Conservation (phyloP, 2,888 invertebrate species). For the Sarcophaga carnaria region DNA sequence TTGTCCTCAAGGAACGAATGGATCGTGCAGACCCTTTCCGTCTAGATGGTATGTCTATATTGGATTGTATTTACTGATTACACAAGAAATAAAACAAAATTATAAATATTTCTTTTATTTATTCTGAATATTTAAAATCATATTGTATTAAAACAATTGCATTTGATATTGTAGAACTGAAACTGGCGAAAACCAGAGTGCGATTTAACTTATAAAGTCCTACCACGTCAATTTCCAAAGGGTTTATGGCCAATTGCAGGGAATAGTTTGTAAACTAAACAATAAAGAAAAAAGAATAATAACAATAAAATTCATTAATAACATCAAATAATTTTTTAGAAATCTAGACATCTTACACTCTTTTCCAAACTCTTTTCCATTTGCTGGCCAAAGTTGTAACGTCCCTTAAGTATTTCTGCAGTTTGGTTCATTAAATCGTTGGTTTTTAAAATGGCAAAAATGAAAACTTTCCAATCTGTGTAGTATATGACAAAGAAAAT, state of each 20-base stretch:
- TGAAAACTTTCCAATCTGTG: slow-evolving; percentile 4
- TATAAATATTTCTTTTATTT: not conserved
- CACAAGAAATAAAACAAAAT: not conserved
- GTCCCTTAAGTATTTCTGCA: not conserved
- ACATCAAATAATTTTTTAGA: not conserved
- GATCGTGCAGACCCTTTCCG: not conserved
- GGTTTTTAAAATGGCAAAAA: not conserved
- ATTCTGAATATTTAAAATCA: slow-evolving; percentile 50
- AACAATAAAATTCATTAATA: not conserved
- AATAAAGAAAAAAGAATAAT: not conserved
- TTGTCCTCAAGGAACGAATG: not conserved
- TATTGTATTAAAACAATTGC: slow-evolving; percentile 65
- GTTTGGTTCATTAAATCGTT: not conserved
- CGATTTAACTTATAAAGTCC: slow-evolving; percentile 49
- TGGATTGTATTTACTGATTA: not conserved
- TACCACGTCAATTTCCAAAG: slow-evolving; percentile 28
- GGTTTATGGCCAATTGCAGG: slow-evolving; percentile 45
- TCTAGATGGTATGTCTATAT: not conserved
- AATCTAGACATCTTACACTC: slow-evolving; percentile 23
- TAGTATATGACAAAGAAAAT: slow-evolving; percentile 14
- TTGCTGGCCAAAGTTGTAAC: not conserved
- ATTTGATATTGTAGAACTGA: slow-evolving; percentile 58
- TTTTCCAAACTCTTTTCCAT: slow-evolving; percentile 4
- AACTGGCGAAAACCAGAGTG: slow-evolving; percentile 48
- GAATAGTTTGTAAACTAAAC: slow-evolving; percentile 45